Conservation (phyloP, 1,140 invertebrate species). For the Harpegnathos saltator region DNA sequence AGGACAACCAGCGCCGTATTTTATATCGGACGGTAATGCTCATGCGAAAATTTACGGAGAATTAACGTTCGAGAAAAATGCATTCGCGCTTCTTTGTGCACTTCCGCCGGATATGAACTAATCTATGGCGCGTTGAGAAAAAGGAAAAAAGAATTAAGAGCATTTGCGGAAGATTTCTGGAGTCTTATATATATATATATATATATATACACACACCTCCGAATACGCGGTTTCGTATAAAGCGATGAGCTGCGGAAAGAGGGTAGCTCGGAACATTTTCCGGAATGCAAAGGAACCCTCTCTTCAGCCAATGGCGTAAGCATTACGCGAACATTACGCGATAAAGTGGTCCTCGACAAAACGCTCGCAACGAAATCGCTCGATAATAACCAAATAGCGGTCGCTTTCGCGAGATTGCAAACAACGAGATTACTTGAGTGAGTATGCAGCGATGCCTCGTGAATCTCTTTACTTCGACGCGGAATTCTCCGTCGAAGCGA, state of each 20-base stretch:
- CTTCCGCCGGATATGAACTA: neutral
- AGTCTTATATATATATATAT: neutral
- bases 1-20: neutral
- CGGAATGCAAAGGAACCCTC: neutral
- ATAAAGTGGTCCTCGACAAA: neutral
- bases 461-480: neutral
- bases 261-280: slow-evolving; percentile 1
- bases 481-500: neutral
- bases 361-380: neutral
- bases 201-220: no score
- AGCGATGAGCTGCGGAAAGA: neutral
- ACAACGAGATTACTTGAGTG: no score
- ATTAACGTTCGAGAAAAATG: slow-evolving; percentile 48
- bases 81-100: slow-evolving; percentile 44
- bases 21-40: slow-evolving; percentile 30
- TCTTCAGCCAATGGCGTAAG: neutral
- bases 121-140: slow-evolving; percentile 10
- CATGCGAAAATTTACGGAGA: slow-evolving; percentile 42
- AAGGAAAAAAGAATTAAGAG: slow-evolving; percentile 9
- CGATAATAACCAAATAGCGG: neutral
- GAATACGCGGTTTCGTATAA: neutral
- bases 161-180: slow-evolving; percentile 5
- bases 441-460: no score
- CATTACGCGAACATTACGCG: neutral
- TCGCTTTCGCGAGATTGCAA: neutral